These are phyloP conservation scores for Dicaeum eximium DNA, from an alignment of 2,113 vertebrate species.

Conservation along the genomic window DNA sequence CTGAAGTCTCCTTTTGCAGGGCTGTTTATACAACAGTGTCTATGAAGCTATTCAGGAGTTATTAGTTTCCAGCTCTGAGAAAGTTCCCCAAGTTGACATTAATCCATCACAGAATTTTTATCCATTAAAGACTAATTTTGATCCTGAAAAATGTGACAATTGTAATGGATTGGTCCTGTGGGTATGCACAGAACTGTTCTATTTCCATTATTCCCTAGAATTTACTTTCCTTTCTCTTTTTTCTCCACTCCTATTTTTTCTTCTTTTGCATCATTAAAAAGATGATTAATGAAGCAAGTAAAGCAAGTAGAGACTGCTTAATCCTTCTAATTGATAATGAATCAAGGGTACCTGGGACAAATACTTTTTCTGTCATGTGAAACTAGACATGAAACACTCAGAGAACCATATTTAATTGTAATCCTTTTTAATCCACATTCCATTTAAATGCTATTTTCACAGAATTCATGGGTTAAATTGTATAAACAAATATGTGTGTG, in stretches of 20 bases:
- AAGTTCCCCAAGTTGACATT: background rate
- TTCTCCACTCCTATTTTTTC: background rate
- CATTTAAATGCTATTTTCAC: background rate
- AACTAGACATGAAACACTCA: background rate
- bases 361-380: background rate
- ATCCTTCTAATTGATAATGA: conserved; percentile 28
- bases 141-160: conserved; percentile 1
- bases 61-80: background rate
- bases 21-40: background rate
- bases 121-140: conserved; percentile 6
- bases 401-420: background rate
- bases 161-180: background rate
- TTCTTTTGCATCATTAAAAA: conserved; percentile 36
- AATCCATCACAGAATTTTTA: conserved; percentile 37
- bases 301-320: background rate
- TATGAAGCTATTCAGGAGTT: background rate
- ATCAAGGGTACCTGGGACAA: background rate
- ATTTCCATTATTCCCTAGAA: conserved; percentile 11
- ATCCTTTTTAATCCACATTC: background rate
- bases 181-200: background rate
- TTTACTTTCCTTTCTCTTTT: background rate
- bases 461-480: background rate
- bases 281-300: conserved; percentile 42
- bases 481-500: background rate
- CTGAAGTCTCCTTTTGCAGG: background rate